Percentiles rank a stretch among this genome's conserved stretches.
phyloP scores from a whole-genome alignment of 2,797 vertebrate species.

The Alauda arvensis region DNA sequence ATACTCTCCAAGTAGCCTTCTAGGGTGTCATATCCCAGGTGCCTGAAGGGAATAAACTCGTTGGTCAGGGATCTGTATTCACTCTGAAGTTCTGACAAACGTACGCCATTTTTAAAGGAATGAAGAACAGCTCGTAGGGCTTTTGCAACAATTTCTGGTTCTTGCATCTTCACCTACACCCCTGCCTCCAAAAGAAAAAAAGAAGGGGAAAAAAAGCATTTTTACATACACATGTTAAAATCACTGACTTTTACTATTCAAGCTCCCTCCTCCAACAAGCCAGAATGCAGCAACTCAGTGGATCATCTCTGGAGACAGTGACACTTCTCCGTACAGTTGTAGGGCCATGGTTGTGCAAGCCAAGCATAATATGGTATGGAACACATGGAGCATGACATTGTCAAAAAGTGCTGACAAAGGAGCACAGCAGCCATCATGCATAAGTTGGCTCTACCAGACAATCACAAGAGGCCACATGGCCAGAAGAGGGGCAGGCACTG shows the following conservation, averaged over 20 bases:
- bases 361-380: not conserved
- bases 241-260: not conserved
- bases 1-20: slow-evolving; percentile 82
- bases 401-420: not conserved
- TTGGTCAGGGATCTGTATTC: slow-evolving; percentile 85
- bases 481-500: fast-evolving
- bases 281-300: not conserved
- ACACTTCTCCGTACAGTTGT: not conserved
- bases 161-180: slow-evolving; percentile 76
- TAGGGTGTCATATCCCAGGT: slow-evolving; percentile 78
- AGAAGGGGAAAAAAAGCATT: not conserved
- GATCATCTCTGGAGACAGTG: not conserved
- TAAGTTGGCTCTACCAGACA: not conserved
- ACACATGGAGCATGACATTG: fast-evolving
- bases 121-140: slow-evolving; percentile 87
- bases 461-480: fast-evolving
- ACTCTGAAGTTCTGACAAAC: slow-evolving; percentile 74
- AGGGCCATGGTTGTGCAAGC: not conserved
- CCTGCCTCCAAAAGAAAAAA: not conserved
- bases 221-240: not conserved
- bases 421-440: not conserved
- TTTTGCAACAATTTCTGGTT: slow-evolving; percentile 82
- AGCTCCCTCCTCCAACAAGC: not conserved
- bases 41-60: slow-evolving; percentile 81
- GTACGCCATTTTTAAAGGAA: slow-evolving; percentile 82